A percentile compares a stretch with the other conserved stretches of the same genome.
Conservation (phyloP, 2,888 invertebrate species). For the Hesperia comma region DNA sequence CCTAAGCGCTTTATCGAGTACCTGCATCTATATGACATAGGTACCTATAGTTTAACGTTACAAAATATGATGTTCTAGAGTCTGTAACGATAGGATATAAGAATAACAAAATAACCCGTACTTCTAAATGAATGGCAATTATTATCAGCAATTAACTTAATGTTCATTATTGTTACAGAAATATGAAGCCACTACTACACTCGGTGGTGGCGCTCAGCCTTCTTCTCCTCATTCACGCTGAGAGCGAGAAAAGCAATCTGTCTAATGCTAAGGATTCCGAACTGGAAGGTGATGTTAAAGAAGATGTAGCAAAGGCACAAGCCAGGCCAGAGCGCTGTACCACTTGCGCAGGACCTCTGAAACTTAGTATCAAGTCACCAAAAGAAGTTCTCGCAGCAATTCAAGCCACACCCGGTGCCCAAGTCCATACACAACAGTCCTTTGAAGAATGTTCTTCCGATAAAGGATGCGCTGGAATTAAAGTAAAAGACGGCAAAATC, state of each 20-base stretch:
- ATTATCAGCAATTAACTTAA: no score
- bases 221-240: conserved; percentile 61
- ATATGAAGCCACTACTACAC: conserved; percentile 76
- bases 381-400: conserved; percentile 63
- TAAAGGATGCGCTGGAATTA: conserved; percentile 77
- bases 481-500: conserved; percentile 74
- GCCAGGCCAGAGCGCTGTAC: conserved; percentile 68
- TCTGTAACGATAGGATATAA: no score
- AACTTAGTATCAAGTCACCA: conserved; percentile 58
- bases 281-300: conserved; percentile 44
- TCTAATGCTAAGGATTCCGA: background rate
- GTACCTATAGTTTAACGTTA: no score
- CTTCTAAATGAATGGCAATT: no score
- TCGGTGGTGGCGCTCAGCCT: conserved; percentile 73
- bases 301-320: conserved; percentile 63
- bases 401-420: conserved; percentile 61
- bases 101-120: no score
- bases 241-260: conserved; percentile 55
- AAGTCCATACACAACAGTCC: conserved; percentile 72
- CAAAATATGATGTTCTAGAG: no score
- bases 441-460: conserved; percentile 73
- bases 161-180: conserved; percentile 72
- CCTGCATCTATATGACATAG: no score
- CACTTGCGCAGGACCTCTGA: conserved; percentile 54
- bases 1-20: no score